Conservation (phyloP, 2,113 vertebrate species). For the Cololabis saira region DNA sequence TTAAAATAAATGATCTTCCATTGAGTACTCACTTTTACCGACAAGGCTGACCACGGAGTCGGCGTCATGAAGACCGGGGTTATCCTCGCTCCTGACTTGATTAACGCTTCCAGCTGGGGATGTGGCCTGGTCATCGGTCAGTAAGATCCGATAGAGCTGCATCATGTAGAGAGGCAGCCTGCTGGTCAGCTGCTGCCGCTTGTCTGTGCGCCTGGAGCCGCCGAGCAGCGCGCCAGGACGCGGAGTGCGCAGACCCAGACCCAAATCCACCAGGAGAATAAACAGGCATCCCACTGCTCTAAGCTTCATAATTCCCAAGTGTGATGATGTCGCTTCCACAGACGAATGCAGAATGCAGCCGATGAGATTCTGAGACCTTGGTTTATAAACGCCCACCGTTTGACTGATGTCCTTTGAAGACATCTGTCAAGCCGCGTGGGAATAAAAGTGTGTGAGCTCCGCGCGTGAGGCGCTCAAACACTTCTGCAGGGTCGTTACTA, state of each 20-base stretch:
- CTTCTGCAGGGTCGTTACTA: slow-evolving; percentile 39
- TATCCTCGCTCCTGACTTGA: slow-evolving; percentile 50
- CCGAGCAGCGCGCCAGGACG: slow-evolving; percentile 29
- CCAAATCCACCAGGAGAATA: slow-evolving; percentile 54
- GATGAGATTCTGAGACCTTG: neutral
- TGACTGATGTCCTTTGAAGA: slow-evolving; percentile 62
- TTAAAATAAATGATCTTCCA: neutral
- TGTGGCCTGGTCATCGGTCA: slow-evolving; percentile 51
- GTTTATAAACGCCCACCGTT: slow-evolving; percentile 46
- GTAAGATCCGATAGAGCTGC: slow-evolving; percentile 84
- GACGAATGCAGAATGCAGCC: slow-evolving; percentile 46
- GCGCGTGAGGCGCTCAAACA: slow-evolving; percentile 34
- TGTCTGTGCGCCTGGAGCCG: slow-evolving; percentile 18
- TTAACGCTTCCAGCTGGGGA: slow-evolving; percentile 12
- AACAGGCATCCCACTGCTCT: slow-evolving; percentile 27
- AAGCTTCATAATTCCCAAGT: slow-evolving; percentile 49
- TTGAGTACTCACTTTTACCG: slow-evolving; percentile 83
- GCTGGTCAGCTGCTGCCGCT: slow-evolving; percentile 21
- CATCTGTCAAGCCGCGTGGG: slow-evolving; percentile 55
- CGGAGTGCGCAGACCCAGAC: slow-evolving; percentile 14
- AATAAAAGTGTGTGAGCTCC: slow-evolving; percentile 62
- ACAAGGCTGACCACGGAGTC: slow-evolving; percentile 84
- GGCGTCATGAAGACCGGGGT: slow-evolving; percentile 72
- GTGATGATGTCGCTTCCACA: slow-evolving; percentile 10
- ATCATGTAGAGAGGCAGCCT: slow-evolving; percentile 84